Conservation (phyloP, 2,113 vertebrate species). For the Nerophis lumbriciformis region DNA sequence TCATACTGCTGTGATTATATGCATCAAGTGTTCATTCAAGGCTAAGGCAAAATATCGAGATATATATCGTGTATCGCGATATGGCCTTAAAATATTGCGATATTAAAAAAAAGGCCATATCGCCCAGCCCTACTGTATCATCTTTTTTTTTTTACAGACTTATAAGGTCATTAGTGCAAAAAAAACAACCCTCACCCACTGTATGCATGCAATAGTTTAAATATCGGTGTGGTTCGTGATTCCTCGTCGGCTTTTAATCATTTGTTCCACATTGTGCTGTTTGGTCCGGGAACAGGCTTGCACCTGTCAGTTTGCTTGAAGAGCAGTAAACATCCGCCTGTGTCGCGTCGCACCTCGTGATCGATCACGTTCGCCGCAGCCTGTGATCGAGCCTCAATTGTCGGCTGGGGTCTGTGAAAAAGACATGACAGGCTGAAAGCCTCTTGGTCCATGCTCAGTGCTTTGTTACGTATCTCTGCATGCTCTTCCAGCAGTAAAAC, state of each 20-base stretch:
- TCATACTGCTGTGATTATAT: no score
- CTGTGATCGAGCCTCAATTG: background rate
- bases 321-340: background rate
- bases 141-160: no score
- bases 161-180: no score
- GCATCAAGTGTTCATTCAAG: no score
- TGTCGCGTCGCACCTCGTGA: background rate
- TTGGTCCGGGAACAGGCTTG: background rate
- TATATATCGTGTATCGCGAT: no score
- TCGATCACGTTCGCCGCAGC: background rate
- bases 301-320: background rate
- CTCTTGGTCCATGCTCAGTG: conserved; percentile 11
- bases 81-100: no score
- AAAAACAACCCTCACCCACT: no score
- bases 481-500: conserved; percentile 19
- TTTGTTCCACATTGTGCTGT: background rate
- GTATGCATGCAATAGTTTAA: no score
- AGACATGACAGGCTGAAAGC: background rate
- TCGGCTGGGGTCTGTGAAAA: background rate
- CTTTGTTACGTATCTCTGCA: conserved; percentile 25
- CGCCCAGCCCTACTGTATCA: no score
- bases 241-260: background rate
- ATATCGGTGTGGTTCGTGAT: no score
- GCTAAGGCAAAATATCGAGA: no score
- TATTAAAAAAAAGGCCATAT: no score